Base-by-base conservation (phyloP, 2,797 vertebrate genomes). In the Delichon dasypus region DNA sequence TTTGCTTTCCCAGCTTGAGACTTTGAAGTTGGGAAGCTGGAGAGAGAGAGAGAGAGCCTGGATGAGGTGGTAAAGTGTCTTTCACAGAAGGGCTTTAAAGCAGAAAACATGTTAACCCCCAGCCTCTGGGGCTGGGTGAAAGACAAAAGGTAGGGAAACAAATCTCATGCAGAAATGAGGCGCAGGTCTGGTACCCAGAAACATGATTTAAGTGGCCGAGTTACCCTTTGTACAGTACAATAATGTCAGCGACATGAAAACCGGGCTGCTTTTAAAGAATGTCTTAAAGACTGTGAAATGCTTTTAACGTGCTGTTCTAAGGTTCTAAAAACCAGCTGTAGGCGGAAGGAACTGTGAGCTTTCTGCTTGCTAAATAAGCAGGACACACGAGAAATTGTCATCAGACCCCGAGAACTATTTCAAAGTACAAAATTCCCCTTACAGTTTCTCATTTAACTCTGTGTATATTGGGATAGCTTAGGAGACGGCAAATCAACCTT, bases 1-100 rank as follows among this genome's bases (percentile, higher is more conserved):
- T 95, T 96, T 94, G 65, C 89, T 95, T 94, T 84, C 95, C 89
- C 93, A 90, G 72, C 85, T 85, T 76, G 77, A 79, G 88, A 48
- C 83, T 96, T 95, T 91, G 91, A 94, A 93, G 93, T 10, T 65
- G 72, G 77, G 89, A 77, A 71, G 85, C 71, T 67, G 7, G 89
- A 85, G 87, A 85, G 82, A 57, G 66, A 50, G 89, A 85, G 87
- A 85, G 82, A 57, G 66, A 50, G 91, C 34, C 58, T 79, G 92
- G 87, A 30, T 90, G 79, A 94, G 83, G 57, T 82, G 85, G 85
- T 48, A 44, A 90, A 95, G 76, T 79, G 74, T 79, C 55, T 96
- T 95, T 93, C 64, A 76, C 81, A 81, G 40, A 47, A 88, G 64
- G 86, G 83, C 45, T 91, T 88, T 90, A 95, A 90, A 93, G 95